phyloP scores from a whole-genome alignment of 2,888 invertebrate species.

The Euplagia quadripunctaria region DNA sequence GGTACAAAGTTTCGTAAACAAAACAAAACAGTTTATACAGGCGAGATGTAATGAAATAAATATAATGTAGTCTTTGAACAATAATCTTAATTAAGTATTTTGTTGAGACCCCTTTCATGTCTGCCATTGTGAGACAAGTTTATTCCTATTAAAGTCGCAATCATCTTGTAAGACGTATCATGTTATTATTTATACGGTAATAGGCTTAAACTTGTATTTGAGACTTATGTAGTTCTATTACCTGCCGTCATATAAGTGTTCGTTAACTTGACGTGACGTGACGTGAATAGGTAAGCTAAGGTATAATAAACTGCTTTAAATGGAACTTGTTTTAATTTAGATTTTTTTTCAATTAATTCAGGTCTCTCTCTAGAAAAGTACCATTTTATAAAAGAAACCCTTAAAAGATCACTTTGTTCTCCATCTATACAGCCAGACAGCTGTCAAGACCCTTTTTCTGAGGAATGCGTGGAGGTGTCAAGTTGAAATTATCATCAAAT shows the following conservation, averaged over 20 bases:
- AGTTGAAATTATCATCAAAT: too few relatives aligned
- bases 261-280: too few relatives aligned
- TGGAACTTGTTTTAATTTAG: too few relatives aligned
- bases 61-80: neutral
- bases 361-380: too few relatives aligned
- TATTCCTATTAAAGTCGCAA: constrained; percentile 25
- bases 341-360: too few relatives aligned
- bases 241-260: neutral
- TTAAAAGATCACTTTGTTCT: too few relatives aligned
- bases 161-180: constrained; percentile 24
- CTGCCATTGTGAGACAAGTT: constrained; percentile 30
- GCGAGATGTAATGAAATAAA: neutral
- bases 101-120: constrained; percentile 40
- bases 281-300: neutral
- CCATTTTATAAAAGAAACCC: too few relatives aligned
- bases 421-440: too few relatives aligned
- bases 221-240: neutral
- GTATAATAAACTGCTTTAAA: neutral
- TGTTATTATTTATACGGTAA: constrained; percentile 18
- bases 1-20: neutral
- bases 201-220: constrained; percentile 10
- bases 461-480: too few relatives aligned
- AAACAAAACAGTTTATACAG: neutral
- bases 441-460: too few relatives aligned
- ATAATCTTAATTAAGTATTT: constrained; percentile 52